phyloP scores from a whole-genome alignment of 2,113 vertebrate species.

The Oxyura jamaicensis region DNA sequence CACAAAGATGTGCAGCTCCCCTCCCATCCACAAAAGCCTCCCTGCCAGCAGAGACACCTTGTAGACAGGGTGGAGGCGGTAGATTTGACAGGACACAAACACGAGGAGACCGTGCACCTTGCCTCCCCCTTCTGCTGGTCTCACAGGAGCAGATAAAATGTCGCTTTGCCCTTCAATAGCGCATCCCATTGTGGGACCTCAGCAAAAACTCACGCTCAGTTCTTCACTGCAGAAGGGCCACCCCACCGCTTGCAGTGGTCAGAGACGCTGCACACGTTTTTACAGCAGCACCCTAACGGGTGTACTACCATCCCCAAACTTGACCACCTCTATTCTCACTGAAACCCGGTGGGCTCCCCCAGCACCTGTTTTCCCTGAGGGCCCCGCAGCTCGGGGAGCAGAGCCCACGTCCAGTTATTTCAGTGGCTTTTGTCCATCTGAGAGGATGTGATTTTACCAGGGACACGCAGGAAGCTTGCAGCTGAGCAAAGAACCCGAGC shows the following conservation, averaged over 20 bases:
- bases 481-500: neutral
- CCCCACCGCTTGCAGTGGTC: neutral
- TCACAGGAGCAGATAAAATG: neutral
- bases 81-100: neutral
- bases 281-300: neutral
- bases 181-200: neutral
- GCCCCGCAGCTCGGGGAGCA: neutral
- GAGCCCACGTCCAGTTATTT: neutral
- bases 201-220: neutral
- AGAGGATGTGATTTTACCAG: neutral
- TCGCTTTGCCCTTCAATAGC: neutral
- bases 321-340: neutral
- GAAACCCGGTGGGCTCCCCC: neutral
- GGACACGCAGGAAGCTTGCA: neutral
- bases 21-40: neutral
- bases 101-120: neutral
- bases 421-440: neutral
- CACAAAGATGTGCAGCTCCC: neutral
- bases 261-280: neutral
- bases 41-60: neutral
- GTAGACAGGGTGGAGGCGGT: neutral
- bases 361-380: neutral
- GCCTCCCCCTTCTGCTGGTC: fast-evolving
- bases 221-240: neutral
- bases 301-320: neutral